A percentile compares a stretch with the other conserved stretches of the same genome.
Conservation (phyloP, 53 echinoderm and acorn worm species). For the Pentamera pediparva region DNA sequence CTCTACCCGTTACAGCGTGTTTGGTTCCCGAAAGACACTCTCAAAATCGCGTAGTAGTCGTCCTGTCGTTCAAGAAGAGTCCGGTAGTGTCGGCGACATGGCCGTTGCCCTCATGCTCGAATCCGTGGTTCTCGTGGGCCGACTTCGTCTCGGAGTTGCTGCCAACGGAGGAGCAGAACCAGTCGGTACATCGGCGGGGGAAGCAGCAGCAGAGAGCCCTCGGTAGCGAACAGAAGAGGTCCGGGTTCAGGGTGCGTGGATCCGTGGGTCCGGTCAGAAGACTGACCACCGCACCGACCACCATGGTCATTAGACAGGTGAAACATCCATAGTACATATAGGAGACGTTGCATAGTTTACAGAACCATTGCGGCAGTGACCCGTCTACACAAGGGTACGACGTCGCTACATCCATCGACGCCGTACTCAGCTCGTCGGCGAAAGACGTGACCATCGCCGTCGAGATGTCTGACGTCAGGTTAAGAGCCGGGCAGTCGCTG, state of each 20-base stretch:
- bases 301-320: constrained; percentile 5
- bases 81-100: neutral
- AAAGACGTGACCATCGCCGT: neutral
- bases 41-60: neutral
- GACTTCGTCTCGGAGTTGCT: neutral
- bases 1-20: too few species aligned
- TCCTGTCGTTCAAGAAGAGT: constrained; percentile 5
- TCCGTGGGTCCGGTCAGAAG: constrained; percentile 5
- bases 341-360: neutral
- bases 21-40: too few species aligned
- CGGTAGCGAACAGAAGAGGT: neutral
- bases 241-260: constrained; percentile 9
- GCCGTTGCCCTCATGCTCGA: constrained; percentile 8
- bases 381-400: neutral
- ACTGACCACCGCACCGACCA: neutral
- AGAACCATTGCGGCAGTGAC: neutral
- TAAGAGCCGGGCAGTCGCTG: neutral
- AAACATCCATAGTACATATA: constrained; percentile 39
- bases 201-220: constrained; percentile 10
- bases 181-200: neutral
- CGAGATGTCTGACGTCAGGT: neutral
- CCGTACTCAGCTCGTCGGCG: too few species aligned
- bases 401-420: too few species aligned
- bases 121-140: constrained; percentile 6
- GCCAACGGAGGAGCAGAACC: constrained; percentile 19